Conservation (phyloP, 2,797 vertebrate species). For the Hypotaenidia okinawae region DNA sequence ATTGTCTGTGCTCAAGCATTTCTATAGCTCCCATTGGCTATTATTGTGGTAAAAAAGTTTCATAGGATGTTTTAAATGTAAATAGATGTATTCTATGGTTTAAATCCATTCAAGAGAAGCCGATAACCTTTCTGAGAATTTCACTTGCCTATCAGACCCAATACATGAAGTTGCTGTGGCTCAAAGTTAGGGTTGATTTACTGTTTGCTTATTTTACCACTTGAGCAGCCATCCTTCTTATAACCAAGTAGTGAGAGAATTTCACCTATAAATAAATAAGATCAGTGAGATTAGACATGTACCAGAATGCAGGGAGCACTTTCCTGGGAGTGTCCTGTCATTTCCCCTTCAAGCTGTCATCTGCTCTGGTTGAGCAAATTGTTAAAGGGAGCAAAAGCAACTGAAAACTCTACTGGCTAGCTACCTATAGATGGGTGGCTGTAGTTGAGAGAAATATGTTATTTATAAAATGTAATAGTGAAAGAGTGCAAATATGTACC, state of each 20-base stretch:
- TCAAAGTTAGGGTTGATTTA: background rate
- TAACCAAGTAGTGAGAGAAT: background rate
- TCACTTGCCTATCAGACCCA: background rate
- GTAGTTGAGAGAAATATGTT: background rate
- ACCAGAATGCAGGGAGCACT: background rate
- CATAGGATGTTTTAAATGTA: background rate
- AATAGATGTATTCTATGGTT: background rate
- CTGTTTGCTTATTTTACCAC: background rate
- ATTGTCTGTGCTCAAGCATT: background rate
- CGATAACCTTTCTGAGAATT: background rate
- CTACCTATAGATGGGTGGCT: background rate
- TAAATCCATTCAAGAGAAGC: background rate
- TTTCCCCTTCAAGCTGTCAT: background rate
- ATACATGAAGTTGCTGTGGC: background rate
- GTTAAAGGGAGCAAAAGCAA: background rate
- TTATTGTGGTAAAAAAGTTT: background rate
- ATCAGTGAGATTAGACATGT: background rate
- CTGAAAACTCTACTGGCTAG: background rate
- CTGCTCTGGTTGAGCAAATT: background rate
- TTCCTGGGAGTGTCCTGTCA: background rate
- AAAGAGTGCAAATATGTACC: background rate
- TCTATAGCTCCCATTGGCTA: background rate
- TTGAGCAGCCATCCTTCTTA: background rate
- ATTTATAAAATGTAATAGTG: background rate
- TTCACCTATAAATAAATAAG: background rate